Evolutionary conservation across 2,797 vertebrate genomes (phyloP).

Genomic region (Oryzias sinensis): DNA sequence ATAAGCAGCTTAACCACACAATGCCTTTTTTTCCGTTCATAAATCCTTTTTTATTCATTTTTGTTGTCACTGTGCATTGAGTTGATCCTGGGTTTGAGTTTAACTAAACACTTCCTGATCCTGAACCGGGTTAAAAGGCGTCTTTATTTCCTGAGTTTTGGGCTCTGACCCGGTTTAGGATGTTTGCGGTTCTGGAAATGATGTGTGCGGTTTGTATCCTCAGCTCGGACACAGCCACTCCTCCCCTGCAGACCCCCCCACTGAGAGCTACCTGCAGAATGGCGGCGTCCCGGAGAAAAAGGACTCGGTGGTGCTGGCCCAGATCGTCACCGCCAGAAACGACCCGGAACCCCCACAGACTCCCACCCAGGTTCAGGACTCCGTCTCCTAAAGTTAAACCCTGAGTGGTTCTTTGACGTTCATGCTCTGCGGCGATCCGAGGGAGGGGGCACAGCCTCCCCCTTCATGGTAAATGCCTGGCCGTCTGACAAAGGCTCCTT

Average conservation of each 20-base stretch:
- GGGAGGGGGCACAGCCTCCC: constrained; percentile 22
- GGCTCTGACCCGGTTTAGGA: no score
- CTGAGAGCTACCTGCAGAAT: constrained; percentile 56
- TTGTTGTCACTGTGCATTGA: no score
- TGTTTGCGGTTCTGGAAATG: background rate
- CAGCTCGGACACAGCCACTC: constrained; percentile 76
- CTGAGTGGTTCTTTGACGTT: background rate
- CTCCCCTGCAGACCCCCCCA: constrained; percentile 39
- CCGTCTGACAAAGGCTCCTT: constrained; percentile 60
- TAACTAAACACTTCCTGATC: no score
- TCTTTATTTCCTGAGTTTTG: no score
- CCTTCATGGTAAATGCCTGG: constrained; percentile 45
- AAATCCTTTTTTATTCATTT: no score
- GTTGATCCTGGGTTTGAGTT: no score
- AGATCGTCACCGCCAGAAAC: constrained; percentile 60
- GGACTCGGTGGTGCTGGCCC: constrained; percentile 54
- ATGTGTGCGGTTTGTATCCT: constrained; percentile 1
- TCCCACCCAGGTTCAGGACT: constrained; percentile 27
- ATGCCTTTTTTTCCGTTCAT: no score
- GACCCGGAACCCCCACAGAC: constrained; percentile 28
- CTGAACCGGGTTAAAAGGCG: no score
- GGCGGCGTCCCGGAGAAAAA: constrained; percentile 52
- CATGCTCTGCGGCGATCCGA: constrained; percentile 23
- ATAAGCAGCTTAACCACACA: no score
- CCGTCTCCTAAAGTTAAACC: no score